These are phyloP conservation scores for Synergus gifuensis DNA, from an alignment of 2,888 invertebrate genomes.

Conservation along the genomic window DNA sequence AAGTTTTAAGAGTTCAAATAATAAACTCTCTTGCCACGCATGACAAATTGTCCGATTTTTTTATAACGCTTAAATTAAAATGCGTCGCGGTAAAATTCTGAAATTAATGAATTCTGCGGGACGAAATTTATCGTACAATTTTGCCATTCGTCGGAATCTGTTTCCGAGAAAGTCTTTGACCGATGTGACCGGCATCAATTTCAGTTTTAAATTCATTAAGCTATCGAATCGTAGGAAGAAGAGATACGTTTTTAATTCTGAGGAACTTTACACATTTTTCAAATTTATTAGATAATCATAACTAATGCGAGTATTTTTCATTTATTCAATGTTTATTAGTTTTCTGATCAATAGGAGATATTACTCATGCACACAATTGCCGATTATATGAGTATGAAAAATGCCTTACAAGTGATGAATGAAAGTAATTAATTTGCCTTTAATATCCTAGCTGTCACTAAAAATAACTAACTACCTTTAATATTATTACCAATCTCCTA, in stretches of 20 bases:
- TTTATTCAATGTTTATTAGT: neutral
- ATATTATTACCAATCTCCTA: neutral
- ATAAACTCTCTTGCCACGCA: neutral
- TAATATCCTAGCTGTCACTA: neutral
- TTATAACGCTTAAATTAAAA: constrained; percentile 10
- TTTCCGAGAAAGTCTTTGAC: constrained; percentile 10
- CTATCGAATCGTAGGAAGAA: neutral
- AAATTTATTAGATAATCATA: neutral
- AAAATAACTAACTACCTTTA: constrained; percentile 9
- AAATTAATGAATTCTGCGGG: constrained; percentile 17
- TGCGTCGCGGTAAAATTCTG: neutral
- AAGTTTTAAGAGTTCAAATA: neutral
- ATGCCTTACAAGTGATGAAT: neutral
- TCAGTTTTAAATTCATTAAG: constrained; percentile 8
- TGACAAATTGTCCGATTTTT: neutral
- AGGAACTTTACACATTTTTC: neutral
- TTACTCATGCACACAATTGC: neutral
- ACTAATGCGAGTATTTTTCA: neutral
- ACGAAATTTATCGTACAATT: neutral
- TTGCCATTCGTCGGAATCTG: constrained; percentile 17
- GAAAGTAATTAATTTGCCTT: neutral
- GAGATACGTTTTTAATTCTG: neutral
- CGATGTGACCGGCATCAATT: neutral
- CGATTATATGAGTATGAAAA: neutral
- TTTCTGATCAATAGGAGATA: neutral